Evolutionary conservation across 2,888 invertebrate genomes (phyloP).

Genomic region (Branchellion lobata): DNA sequence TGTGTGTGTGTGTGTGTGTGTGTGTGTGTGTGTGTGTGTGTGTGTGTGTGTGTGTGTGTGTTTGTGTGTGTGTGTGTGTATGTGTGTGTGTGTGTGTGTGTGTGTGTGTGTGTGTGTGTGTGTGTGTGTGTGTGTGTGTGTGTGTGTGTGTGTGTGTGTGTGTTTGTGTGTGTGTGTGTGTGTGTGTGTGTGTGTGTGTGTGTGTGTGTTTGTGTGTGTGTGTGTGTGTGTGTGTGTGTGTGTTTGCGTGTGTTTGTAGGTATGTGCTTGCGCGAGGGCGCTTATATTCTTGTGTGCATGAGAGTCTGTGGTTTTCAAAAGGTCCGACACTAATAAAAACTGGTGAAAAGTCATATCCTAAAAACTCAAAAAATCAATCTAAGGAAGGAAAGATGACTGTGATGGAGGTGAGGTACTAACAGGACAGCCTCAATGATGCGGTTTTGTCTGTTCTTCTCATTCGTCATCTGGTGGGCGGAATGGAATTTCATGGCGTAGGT

Average conservation of each 20-base stretch:
- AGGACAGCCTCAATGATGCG: not conserved
- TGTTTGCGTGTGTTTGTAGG: too few species aligned
- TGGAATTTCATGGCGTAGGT: too few species aligned
- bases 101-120: not conserved
- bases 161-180: not conserved
- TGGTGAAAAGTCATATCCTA: too few species aligned
- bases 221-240: too few species aligned
- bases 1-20: conserved; percentile 15
- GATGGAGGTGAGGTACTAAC: too few species aligned
- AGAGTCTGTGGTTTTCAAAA: too few species aligned
- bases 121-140: not conserved
- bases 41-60: conserved; percentile 14
- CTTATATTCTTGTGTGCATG: too few species aligned
- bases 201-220: not conserved
- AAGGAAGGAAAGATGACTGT: too few species aligned
- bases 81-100: not conserved
- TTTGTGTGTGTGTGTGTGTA: not conserved
- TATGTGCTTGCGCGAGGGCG: too few species aligned
- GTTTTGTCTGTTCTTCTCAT: conserved; percentile 6
- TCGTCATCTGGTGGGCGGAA: not conserved
- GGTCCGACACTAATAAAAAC: too few species aligned
- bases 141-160: not conserved
- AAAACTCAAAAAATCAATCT: too few species aligned
- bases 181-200: not conserved
- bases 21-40: conserved; percentile 7